Base-by-base conservation (phyloP, 2,113 vertebrate genomes). In the Abramis brama region DNA sequence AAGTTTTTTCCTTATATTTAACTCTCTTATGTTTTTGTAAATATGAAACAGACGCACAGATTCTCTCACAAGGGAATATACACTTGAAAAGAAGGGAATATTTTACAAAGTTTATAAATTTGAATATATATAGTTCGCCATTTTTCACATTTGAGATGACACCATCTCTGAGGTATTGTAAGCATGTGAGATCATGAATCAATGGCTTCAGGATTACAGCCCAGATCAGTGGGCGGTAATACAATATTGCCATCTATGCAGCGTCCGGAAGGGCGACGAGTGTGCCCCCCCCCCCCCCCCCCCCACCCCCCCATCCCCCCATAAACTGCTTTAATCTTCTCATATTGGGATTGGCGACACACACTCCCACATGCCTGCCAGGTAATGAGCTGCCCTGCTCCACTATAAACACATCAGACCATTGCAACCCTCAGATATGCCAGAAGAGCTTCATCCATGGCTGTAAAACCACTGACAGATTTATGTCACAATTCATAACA, bases 271-370 rank as follows among this genome's bases (percentile, higher is more conserved):
- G 91, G 93, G 86, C 88, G 87, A 90, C 84, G 59, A 50, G 50
- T 84, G 74, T 88, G 90, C 88, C 70, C 89, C 84, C 8, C 90
- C 70, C 89, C 83, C 90, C 74, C 83, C 90, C 74, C 83, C 90
- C 74, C 83, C 90, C 74, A 90, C 83, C 90, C 74, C 83, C 90
- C 74, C n/a, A n/a, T n/a, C 90, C 70, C 89, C 83, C 90, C 74
- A 90, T 94, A 91, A 94, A 93, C 80, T 36, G 55, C 75, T 93
- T 92, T 91, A 93, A 93, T 92, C 89, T 91, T 81, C 85, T 91
- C 89, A 89, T 90, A 92, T 91, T 90, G 91, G 86, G 81, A 84
- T 47, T 84, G 91, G 89, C 74, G 89, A 90, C 85, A 88, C 81
- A 79, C 79, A 85, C 52, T 79, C 86, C 78, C 86, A 88, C 87